Conservation (phyloP, 1,140 invertebrate genomes). For the Caenorhabditis elegans region DNA sequence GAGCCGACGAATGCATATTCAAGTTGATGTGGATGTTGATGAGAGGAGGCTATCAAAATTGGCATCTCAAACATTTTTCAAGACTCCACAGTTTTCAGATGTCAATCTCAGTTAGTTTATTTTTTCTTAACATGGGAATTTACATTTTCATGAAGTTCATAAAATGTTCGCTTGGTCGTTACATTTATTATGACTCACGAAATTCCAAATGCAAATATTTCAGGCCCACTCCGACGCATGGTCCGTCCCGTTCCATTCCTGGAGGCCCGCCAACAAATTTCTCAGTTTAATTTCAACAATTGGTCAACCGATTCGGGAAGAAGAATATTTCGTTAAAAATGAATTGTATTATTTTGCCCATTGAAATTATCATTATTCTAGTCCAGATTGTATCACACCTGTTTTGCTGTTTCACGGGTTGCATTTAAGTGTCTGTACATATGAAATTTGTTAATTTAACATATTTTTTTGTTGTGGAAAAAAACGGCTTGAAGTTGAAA, state of each 20-base stretch:
- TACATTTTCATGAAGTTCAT: too few relatives aligned
- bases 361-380: background rate
- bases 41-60: conserved; percentile 23
- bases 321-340: background rate
- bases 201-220: background rate
- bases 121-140: too few relatives aligned
- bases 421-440: background rate
- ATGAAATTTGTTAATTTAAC: background rate
- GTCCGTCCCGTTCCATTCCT: conserved; percentile 1
- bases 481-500: too few relatives aligned
- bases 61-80: conserved; percentile 33
- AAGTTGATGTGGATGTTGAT: conserved; percentile 34
- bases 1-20: conserved; percentile 15
- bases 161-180: too few relatives aligned
- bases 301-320: background rate
- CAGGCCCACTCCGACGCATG: background rate
- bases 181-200: too few relatives aligned
- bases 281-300: conserved; percentile 17
- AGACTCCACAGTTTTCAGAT: conserved; percentile 4
- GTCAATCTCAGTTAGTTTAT: background rate
- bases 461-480: too few relatives aligned
- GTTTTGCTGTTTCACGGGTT: background rate
- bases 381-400: background rate
- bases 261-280: background rate
- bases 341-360: too few relatives aligned